A percentile compares a stretch with the other conserved stretches of the same genome.
Evolutionary conservation across 2,113 vertebrate genomes (phyloP).

Genomic region (Ciconia maguari): DNA sequence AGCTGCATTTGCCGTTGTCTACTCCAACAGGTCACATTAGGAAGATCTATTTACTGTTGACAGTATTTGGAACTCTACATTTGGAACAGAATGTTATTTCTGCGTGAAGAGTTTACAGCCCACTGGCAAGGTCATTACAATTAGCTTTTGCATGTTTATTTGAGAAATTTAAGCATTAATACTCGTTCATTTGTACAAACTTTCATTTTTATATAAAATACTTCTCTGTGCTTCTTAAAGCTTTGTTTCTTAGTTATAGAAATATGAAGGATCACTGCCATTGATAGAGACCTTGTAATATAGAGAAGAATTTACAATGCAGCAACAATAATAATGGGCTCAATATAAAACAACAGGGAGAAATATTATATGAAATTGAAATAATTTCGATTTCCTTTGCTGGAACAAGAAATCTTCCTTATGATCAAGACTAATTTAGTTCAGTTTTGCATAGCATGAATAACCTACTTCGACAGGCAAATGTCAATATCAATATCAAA

Average conservation of each 20-base stretch:
- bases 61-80: neutral
- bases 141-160: neutral
- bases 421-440: neutral
- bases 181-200: neutral
- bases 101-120: constrained; percentile 22
- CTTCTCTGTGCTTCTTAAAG: neutral
- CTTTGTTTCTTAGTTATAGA: neutral
- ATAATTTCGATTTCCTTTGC: neutral
- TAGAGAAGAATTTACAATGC: neutral
- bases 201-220: neutral
- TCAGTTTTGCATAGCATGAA: neutral
- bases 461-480: neutral
- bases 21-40: neutral
- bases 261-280: neutral
- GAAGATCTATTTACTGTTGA: constrained; percentile 27
- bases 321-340: neutral
- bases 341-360: neutral
- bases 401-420: neutral
- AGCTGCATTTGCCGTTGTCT: neutral
- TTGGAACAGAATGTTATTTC: constrained; percentile 10
- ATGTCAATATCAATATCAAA: neutral
- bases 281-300: neutral
- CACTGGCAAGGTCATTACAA: constrained; percentile 43
- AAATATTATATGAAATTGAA: neutral
- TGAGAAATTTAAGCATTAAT: neutral